A percentile compares a stretch with the other conserved stretches of the same genome.
These are phyloP conservation scores for Habrosyne pyritoides DNA, from an alignment of 2,888 invertebrate genomes.

Conservation along the genomic window DNA sequence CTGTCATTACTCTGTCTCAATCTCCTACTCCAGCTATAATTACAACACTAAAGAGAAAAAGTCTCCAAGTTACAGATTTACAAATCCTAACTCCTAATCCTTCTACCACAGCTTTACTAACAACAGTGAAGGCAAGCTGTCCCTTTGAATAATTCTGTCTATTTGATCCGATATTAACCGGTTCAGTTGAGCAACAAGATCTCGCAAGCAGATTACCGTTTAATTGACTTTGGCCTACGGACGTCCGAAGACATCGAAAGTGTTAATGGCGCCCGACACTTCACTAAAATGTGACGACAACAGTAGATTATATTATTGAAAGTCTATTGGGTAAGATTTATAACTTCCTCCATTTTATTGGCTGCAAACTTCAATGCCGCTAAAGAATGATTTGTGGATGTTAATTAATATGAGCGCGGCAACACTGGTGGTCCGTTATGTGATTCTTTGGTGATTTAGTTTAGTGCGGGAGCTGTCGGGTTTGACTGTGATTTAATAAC, in stretches of 20 bases:
- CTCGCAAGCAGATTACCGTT: neutral
- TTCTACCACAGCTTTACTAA: neutral
- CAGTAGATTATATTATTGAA: conserved; percentile 4
- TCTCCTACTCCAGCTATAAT: too few relatives aligned
- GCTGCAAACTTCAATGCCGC: neutral
- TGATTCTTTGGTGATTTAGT: neutral
- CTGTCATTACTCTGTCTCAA: too few relatives aligned
- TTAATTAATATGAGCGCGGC: neutral
- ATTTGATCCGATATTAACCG: neutral
- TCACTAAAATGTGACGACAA: conserved; percentile 1
- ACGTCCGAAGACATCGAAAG: neutral
- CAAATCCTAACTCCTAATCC: too few relatives aligned
- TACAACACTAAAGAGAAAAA: too few relatives aligned
- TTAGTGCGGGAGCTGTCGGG: neutral
- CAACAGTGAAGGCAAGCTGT: neutral
- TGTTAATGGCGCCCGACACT: neutral
- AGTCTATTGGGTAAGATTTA: conserved; percentile 8
- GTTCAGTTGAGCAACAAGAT: neutral
- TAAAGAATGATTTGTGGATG: conserved; percentile 5
- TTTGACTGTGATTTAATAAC: neutral
- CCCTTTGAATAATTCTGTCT: neutral
- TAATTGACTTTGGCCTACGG: neutral
- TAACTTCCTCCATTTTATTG: conserved; percentile 7
- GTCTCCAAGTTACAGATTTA: too few relatives aligned
- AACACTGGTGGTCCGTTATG: neutral